A percentile compares a stretch with the other conserved stretches of the same genome.
phyloP scores from a whole-genome alignment of 2,888 invertebrate species.

The Tanypteryx hageni region DNA sequence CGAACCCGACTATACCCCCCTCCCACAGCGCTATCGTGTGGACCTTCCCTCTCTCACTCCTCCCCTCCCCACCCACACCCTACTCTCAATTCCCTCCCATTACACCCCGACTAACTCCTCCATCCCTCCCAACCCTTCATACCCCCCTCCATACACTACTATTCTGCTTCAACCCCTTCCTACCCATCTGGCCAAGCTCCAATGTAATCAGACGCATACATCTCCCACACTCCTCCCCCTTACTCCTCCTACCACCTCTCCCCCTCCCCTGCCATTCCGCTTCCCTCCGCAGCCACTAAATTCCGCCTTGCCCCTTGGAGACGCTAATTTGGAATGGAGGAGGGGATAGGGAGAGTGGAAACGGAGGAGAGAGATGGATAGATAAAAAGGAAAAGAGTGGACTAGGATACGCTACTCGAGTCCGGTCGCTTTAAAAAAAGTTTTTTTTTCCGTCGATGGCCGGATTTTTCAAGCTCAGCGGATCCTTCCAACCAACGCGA shows the following conservation, averaged over 20 bases:
- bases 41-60: not conserved
- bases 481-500: not conserved
- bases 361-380: not conserved
- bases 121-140: not conserved
- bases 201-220: conserved; percentile 60
- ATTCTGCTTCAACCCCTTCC: conserved; percentile 22
- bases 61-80: not conserved
- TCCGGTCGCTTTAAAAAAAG: not conserved
- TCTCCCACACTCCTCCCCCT: not conserved
- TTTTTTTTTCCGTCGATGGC: not conserved
- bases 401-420: conserved; percentile 12
- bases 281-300: conserved; percentile 60
- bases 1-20: not conserved
- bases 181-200: conserved; percentile 54
- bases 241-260: not conserved
- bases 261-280: not conserved
- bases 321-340: conserved; percentile 55
- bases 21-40: not conserved
- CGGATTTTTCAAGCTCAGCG: not conserved
- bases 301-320: conserved; percentile 57
- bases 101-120: not conserved
- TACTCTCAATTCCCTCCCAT: not conserved
- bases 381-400: conserved; percentile 2
- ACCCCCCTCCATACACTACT: not conserved
- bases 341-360: not conserved